Percentiles rank a stretch among this genome's conserved stretches.
phyloP scores from a whole-genome alignment of 2,888 invertebrate species.

The Drosophila algonquin region DNA sequence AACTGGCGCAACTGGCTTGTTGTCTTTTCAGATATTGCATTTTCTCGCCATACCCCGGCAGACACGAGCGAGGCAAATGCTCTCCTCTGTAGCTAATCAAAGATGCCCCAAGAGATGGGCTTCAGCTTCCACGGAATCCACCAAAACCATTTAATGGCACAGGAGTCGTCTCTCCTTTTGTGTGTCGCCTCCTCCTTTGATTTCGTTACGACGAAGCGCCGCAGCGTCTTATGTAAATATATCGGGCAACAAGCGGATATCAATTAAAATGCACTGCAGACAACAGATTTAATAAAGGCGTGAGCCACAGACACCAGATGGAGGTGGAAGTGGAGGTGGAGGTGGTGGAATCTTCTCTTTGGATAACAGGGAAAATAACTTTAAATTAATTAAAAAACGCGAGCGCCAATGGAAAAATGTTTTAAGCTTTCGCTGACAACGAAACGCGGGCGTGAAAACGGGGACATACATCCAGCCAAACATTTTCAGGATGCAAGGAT shows the following conservation, averaged over 20 bases:
- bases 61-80: neutral
- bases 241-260: conserved; percentile 53
- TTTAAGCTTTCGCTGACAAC: conserved; percentile 63
- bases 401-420: conserved; percentile 70
- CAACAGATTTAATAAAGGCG: conserved; percentile 69
- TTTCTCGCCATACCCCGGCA: too few relatives aligned
- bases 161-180: neutral
- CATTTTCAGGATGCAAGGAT: neutral
- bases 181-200: conserved; percentile 4
- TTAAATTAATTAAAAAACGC: conserved; percentile 75
- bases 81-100: conserved; percentile 11
- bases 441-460: conserved; percentile 40
- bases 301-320: neutral
- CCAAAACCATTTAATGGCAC: neutral
- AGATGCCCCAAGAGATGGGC: neutral
- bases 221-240: conserved; percentile 52
- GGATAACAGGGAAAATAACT: conserved; percentile 73
- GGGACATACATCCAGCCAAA: neutral
- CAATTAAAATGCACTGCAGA: conserved; percentile 71
- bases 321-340: conserved; percentile 22
- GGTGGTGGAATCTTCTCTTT: conserved; percentile 25
- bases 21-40: too few relatives aligned
- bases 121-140: neutral
- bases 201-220: conserved; percentile 11
- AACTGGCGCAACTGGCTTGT: too few relatives aligned